These are phyloP conservation scores for Leptoclinus maculatus DNA, from an alignment of 2,797 vertebrate genomes.

Conservation along the genomic window DNA sequence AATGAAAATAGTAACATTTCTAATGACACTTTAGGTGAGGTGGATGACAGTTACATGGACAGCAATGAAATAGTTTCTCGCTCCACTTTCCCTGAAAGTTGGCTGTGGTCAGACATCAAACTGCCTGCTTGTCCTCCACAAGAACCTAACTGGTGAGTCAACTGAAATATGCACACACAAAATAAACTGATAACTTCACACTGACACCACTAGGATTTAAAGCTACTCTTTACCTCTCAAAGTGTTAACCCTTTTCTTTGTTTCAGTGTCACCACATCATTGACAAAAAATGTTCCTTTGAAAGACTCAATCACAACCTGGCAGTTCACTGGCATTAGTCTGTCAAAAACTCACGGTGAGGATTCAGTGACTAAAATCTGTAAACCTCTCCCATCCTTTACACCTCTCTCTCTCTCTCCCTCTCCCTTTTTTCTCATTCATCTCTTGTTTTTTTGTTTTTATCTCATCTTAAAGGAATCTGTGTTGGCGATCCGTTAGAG, in stretches of 20 bases:
- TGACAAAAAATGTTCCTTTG: conserved; percentile 66
- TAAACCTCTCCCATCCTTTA: not conserved
- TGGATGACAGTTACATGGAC: conserved; percentile 62
- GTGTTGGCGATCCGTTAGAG: conserved; percentile 88
- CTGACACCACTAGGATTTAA: not conserved
- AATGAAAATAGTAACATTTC: not conserved
- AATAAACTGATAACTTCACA: no score
- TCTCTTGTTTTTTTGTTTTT: not conserved
- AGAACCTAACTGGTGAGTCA: conserved; percentile 75
- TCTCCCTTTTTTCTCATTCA: not conserved
- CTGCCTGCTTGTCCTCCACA: conserved; percentile 58
- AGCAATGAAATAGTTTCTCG: conserved; percentile 80
- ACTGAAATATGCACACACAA: no score
- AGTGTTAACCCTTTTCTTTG: not conserved
- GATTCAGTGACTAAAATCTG: not conserved
- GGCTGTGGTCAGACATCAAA: conserved; percentile 83
- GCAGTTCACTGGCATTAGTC: conserved; percentile 89
- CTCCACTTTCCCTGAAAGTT: conserved; percentile 88
- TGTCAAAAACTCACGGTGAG: conserved; percentile 80
- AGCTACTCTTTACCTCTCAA: fast-evolving
- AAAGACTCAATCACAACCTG: conserved; percentile 94
- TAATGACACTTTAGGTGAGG: conserved; percentile 68
- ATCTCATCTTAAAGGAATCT: conserved; percentile 83
- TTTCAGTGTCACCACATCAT: conserved; percentile 22
- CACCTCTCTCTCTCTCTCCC: fast-evolving